Conservation (phyloP, 2,113 vertebrate species). For the Dicrurus megarhynchus region DNA sequence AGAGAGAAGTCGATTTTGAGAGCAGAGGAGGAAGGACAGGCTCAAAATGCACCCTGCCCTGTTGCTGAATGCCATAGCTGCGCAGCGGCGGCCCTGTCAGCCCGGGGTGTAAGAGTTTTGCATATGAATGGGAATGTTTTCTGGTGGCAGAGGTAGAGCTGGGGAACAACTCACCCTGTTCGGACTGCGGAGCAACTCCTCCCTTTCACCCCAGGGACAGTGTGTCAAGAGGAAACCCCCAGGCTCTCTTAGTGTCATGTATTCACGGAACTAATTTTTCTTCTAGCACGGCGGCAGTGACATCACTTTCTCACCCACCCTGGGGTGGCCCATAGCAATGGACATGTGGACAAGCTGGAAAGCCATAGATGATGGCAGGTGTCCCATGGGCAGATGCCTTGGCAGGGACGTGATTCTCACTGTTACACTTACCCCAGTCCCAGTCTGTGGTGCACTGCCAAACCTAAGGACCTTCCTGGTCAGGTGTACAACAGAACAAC, state of each 20-base stretch:
- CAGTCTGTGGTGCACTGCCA: rapidly evolving
- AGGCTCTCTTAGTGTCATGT: background rate
- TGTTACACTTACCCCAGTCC: background rate
- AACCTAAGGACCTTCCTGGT: background rate
- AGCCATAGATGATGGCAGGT: background rate
- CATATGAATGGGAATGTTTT: slow-evolving; percentile 26
- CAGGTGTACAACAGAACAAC: background rate
- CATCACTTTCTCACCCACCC: background rate
- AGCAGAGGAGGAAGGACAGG: background rate
- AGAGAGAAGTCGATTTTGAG: background rate
- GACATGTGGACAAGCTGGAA: background rate
- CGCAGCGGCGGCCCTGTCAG: background rate
- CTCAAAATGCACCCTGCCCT: background rate
- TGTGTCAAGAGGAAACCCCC: background rate
- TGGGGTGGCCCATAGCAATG: background rate
- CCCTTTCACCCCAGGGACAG: background rate
- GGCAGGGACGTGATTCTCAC: background rate
- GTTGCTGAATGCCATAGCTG: background rate
- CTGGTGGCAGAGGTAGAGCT: background rate
- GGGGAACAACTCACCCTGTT: background rate
- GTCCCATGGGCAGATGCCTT: background rate
- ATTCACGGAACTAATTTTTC: background rate
- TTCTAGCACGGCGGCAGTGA: background rate
- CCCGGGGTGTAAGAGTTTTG: background rate
- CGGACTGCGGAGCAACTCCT: background rate